Evolutionary conservation across 2,888 invertebrate species (phyloP).

Genomic region (Drosophila phalerata): DNA sequence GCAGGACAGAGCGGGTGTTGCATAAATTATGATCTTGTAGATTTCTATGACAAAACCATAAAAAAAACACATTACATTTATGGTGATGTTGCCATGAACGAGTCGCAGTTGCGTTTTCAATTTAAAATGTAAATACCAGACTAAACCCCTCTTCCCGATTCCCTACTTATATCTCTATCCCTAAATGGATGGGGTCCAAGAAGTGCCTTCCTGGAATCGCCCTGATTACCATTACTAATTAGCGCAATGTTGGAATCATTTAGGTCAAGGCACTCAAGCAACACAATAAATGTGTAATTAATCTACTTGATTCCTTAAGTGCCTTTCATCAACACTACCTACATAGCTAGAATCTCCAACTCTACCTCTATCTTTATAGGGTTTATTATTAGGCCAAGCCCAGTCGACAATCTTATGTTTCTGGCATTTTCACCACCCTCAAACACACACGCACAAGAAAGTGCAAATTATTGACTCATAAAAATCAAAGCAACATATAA

Average conservation of each 20-base stretch:
- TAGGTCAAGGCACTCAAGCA: conserved; percentile 58
- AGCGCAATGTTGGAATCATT: conserved; percentile 45
- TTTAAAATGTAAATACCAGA: conserved; percentile 63
- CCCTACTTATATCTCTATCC: background rate
- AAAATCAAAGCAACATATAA: conserved; percentile 62
- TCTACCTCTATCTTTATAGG: background rate
- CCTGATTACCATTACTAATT: conserved; percentile 36
- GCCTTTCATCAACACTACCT: conserved; percentile 10
- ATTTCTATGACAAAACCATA: conserved; percentile 76
- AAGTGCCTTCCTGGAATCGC: conserved; percentile 22
- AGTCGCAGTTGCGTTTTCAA: conserved; percentile 59
- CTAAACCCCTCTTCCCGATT: background rate
- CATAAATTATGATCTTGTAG: conserved; percentile 77
- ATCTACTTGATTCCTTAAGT: conserved; percentile 51
- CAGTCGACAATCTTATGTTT: conserved; percentile 10
- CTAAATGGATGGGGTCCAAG: background rate
- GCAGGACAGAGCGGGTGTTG: conserved; percentile 39
- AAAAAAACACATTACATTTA: conserved; percentile 71
- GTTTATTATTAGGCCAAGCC: conserved; percentile 35
- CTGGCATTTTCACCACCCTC: background rate
- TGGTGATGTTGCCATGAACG: conserved; percentile 51
- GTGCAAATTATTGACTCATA: conserved; percentile 62
- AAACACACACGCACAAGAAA: conserved; percentile 15
- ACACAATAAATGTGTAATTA: conserved; percentile 59
- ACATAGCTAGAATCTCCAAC: background rate